phyloP scores from a whole-genome alignment of 2,797 vertebrate species.

The Acanthurus lineatus region DNA sequence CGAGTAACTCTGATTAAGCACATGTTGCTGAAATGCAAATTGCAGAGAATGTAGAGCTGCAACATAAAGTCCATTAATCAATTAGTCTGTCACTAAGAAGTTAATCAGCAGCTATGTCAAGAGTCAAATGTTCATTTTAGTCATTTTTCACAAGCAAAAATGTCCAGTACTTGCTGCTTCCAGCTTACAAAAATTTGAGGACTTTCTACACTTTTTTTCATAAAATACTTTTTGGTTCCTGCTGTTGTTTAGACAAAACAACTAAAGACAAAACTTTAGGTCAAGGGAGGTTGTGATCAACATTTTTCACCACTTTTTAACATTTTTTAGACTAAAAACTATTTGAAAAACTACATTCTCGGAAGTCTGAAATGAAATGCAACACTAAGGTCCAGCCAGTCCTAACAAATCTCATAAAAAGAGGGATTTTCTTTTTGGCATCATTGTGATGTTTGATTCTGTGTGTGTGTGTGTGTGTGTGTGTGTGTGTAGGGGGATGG shows the following conservation, averaged over 20 bases:
- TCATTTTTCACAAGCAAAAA: neutral
- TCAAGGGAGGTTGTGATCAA: neutral
- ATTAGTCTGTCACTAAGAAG: too few relatives aligned
- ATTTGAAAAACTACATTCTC: neutral
- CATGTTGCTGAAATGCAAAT: neutral
- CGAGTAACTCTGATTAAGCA: slow-evolving; percentile 19
- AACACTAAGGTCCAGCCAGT: neutral
- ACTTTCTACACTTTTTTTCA: neutral
- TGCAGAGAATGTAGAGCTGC: neutral
- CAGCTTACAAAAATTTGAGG: neutral
- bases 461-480: neutral
- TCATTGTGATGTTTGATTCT: slow-evolving; percentile 4
- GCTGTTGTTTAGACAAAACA: neutral
- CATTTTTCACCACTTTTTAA: neutral
- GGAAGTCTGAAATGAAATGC: slow-evolving; percentile 12
- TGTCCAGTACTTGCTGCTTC: neutral
- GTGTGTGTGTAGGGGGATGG: neutral
- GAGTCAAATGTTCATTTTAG: neutral
- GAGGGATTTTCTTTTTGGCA: slow-evolving; percentile 49
- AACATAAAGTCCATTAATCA: neutral
- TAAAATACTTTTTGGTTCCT: neutral
- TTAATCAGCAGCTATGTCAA: neutral
- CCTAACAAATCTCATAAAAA: slow-evolving; percentile 19
- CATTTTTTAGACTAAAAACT: neutral
- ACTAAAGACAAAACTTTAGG: neutral